A percentile compares a stretch with the other conserved stretches of the same genome.
Evolutionary conservation across 2,797 vertebrate species (phyloP).

Genomic region (Clamator glandarius): DNA sequence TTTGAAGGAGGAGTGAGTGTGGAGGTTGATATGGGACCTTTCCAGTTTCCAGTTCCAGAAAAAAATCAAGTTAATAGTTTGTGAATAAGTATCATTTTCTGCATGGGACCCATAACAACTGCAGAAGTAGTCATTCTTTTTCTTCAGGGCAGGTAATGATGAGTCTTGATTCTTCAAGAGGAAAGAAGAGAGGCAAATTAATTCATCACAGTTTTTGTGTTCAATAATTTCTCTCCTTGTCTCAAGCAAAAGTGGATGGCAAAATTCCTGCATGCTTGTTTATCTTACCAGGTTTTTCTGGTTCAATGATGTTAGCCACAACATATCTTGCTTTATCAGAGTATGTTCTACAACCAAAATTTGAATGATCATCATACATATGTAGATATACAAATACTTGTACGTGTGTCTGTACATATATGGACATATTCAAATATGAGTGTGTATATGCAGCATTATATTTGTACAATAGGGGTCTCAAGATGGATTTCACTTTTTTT

Average conservation of each 20-base stretch:
- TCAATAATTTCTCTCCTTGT: neutral
- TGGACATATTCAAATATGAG: neutral
- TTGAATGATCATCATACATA: neutral
- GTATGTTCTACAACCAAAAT: neutral
- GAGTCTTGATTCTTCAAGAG: too few relatives aligned
- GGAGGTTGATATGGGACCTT: neutral
- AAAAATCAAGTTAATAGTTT: neutral
- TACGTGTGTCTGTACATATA: neutral
- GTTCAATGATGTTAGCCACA: neutral
- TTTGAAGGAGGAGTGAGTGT: rapidly evolving
- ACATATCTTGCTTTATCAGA: neutral
- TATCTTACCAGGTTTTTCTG: neutral
- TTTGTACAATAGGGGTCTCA: neutral
- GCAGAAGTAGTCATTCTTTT: neutral
- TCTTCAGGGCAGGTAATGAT: neutral
- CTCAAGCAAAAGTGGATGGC: neutral
- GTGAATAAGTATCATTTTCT: neutral
- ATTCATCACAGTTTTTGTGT: neutral
- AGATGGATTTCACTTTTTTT: neutral
- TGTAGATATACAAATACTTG: too few relatives aligned
- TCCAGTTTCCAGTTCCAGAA: neutral
- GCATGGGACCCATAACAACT: neutral
- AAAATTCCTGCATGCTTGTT: neutral
- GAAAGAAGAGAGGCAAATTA: neutral
- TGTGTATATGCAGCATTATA: neutral